Conservation (phyloP, 2,113 vertebrate species). For the Chloroceryle aenea region DNA sequence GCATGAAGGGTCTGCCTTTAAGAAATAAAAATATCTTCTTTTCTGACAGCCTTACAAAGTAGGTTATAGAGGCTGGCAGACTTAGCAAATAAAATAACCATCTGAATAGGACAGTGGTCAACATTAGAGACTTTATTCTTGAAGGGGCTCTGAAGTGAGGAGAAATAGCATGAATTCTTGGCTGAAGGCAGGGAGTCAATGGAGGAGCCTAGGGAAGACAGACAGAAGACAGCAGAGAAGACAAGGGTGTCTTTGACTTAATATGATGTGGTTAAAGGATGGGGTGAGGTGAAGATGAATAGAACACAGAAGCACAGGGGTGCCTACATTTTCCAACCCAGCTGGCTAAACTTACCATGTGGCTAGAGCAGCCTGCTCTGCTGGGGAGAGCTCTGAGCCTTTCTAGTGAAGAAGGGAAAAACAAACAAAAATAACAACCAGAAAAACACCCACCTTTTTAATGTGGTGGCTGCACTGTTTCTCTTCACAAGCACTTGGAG, state of each 20-base stretch:
- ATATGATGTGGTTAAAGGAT: neutral
- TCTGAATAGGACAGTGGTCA: accelerated
- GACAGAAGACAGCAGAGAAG: neutral
- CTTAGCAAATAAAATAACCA: neutral
- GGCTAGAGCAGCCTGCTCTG: neutral
- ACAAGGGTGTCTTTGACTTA: neutral
- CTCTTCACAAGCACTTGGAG: neutral
- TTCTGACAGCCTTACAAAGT: neutral
- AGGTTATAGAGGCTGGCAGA: neutral
- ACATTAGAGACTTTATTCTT: neutral
- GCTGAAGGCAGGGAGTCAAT: neutral
- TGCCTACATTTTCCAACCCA: accelerated
- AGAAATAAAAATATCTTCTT: neutral
- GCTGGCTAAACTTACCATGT: neutral
- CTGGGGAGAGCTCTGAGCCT: neutral
- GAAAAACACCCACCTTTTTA: neutral
- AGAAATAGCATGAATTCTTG: neutral
- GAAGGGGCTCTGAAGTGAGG: neutral
- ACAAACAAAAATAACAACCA: no score
- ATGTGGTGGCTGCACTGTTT: neutral
- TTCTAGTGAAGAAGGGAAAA: neutral
- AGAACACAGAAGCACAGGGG: neutral
- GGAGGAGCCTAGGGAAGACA: neutral
- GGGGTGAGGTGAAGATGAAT: neutral
- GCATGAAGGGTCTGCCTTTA: neutral